phyloP scores from a whole-genome alignment of 2,113 vertebrate species.

The Seriola aureovittata region DNA sequence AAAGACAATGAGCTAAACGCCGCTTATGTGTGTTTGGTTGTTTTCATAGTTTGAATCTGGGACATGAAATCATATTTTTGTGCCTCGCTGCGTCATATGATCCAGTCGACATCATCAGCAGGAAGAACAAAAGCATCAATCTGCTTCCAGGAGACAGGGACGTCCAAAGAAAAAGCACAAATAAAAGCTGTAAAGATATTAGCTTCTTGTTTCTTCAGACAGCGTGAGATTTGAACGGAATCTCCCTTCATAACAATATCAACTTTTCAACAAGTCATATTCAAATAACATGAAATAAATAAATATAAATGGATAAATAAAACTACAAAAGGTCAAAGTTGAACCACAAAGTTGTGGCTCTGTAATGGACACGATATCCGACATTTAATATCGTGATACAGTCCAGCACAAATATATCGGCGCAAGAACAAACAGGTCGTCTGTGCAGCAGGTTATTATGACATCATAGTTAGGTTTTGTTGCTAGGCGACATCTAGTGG shows the following conservation, averaged over 20 bases:
- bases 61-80: conserved; percentile 10
- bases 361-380: no score
- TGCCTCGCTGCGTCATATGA: not conserved
- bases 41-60: not conserved
- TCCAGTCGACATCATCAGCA: not conserved
- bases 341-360: no score
- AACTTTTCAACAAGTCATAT: not conserved
- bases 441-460: no score
- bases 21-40: not conserved
- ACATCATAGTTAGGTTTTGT: no score
- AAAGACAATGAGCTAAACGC: not conserved
- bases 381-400: no score
- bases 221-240: not conserved
- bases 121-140: not conserved
- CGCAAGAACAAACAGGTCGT: no score
- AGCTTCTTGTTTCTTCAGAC: not conserved
- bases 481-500: no score
- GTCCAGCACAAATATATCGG: no score
- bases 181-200: not conserved
- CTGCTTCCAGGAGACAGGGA: not conserved
- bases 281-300: no score
- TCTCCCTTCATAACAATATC: no score
- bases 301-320: no score
- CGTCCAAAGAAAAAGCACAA: not conserved
- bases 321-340: no score